Evolutionary conservation across 2,113 vertebrate species (phyloP), one percentile per base, ranked within the genome.

Genomic region (Rutilus rutilus): DNA sequence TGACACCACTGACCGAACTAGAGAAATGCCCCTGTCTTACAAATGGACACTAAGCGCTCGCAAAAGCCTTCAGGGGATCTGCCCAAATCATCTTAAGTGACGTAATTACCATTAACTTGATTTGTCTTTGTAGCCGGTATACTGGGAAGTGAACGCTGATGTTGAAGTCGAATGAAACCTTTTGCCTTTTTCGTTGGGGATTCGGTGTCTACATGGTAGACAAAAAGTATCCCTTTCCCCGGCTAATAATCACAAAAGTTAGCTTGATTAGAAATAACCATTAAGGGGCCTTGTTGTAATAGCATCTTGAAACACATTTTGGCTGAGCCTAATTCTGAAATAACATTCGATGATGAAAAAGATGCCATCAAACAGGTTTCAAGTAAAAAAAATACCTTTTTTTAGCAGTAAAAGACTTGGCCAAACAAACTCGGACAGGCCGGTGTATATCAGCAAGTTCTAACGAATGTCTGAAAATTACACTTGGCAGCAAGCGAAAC

Each of bases 81-180:
- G 86, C 89, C 74, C 78, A 82, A 91, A 87, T 87, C 52, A 89
- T 90, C 89, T 84, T 88, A 92, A 83, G 88, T 90, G 91, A 88
- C 71, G 89, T 88, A 90, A 92, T 91, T 91, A 91, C 90, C 90
- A 84, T 92, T 89, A 91, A 36, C 85, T 90, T 89, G 89, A 92
- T 94, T 92, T 92, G 89, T 91, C 86, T 87, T 85, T 64, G 85
- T 85, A 89, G 88, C 86, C 82, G 67, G 84, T 82, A 42, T 42
- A 86, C 65, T 67, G 86, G 67, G 85, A 76, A 82, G 74, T 30
- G 76, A 64, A 75, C 39, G 59, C 8, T 23, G 42, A 36, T 47
- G 33, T 59, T 15, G 76, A 74, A 15, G 52, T 52, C 65, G 19
- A 60, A 74, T 71, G 54, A 86, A 23, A 62, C 52, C 64, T 54